A percentile compares a stretch with the other conserved stretches of the same genome.
Conservation (phyloP, 2,888 invertebrate species). For the Anaspis maculata region DNA sequence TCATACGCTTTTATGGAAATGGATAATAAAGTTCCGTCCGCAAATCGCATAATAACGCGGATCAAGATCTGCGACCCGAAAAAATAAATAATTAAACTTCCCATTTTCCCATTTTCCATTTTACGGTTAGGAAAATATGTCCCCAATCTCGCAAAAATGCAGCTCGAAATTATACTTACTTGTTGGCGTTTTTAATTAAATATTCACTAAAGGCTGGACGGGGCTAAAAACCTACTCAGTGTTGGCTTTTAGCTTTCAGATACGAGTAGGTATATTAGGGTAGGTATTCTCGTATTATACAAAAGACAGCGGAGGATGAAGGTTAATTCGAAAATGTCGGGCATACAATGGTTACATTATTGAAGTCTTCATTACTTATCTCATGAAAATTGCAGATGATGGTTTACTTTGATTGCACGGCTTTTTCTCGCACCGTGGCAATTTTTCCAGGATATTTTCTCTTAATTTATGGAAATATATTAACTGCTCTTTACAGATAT, state of each 20-base stretch:
- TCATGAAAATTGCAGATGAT: conserved; percentile 12
- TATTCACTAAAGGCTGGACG: conserved; percentile 12
- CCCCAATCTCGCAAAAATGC: conserved; percentile 12
- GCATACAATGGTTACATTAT: conserved; percentile 9
- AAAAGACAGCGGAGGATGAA: no score
- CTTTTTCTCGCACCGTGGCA: conserved; percentile 5
- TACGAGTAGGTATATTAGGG: no score
- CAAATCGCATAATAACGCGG: conserved; percentile 7
- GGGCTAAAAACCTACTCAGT: no score
- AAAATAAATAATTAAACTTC: conserved; percentile 15
- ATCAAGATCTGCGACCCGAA: neutral
- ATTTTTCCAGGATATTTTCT: conserved; percentile 5
- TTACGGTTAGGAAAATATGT: conserved; percentile 7
- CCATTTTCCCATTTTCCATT: conserved; percentile 7
- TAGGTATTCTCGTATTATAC: no score
- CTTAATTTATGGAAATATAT: conserved; percentile 22
- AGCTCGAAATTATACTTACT: conserved; percentile 19
- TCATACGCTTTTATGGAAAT: conserved; percentile 11
- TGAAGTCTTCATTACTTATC: conserved; percentile 15
- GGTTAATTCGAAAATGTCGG: conserved; percentile 5
- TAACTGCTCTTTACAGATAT: conserved; percentile 18
- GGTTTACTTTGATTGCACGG: conserved; percentile 9
- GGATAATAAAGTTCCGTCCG: conserved; percentile 11
- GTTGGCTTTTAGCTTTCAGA: no score
- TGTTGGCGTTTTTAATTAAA: conserved; percentile 17